These are phyloP conservation scores for Deladenus siricidicola DNA, from an alignment of 2,888 invertebrate genomes.

Conservation along the genomic window DNA sequence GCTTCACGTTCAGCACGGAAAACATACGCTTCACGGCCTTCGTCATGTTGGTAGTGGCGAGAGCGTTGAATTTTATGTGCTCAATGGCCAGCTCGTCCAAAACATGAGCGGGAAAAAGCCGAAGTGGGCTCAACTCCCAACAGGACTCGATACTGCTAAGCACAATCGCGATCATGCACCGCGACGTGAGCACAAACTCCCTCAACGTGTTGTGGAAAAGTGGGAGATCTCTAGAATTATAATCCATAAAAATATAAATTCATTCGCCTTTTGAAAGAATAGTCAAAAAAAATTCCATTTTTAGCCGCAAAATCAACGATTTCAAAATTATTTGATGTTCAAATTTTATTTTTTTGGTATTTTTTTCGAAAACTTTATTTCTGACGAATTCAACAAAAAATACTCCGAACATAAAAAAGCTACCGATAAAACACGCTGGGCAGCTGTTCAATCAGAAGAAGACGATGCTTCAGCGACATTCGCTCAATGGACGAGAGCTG, in stretches of 20 bases:
- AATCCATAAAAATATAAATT: not conserved
- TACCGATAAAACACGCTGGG: slow-evolving; percentile 21
- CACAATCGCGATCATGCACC: slow-evolving; percentile 22
- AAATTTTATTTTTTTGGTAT: no score
- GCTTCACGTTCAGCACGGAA: not conserved
- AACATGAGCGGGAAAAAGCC: slow-evolving; percentile 11
- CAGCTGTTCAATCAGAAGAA: slow-evolving; percentile 19
- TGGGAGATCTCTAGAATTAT: slow-evolving; percentile 19
- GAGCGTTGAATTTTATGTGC: slow-evolving; percentile 23
- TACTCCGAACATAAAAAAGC: not conserved
- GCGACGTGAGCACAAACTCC: not conserved
- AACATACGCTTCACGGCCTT: slow-evolving; percentile 12
- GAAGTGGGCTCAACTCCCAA: slow-evolving; percentile 19
- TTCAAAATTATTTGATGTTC: no score
- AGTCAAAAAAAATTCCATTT: not conserved
- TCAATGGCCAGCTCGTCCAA: slow-evolving; percentile 14
- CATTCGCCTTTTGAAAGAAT: not conserved
- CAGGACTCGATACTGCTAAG: slow-evolving; percentile 15
- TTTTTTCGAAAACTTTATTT: not conserved
- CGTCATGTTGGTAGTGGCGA: slow-evolving; percentile 13
- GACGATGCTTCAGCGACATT: slow-evolving; percentile 19
- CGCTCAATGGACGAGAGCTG: slow-evolving; percentile 12
- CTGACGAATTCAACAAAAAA: not conserved
- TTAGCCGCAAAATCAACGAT: no score
- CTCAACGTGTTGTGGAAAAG: slow-evolving; percentile 6